phyloP scores from a whole-genome alignment of 2,797 vertebrate species.

The Mus caroli region DNA sequence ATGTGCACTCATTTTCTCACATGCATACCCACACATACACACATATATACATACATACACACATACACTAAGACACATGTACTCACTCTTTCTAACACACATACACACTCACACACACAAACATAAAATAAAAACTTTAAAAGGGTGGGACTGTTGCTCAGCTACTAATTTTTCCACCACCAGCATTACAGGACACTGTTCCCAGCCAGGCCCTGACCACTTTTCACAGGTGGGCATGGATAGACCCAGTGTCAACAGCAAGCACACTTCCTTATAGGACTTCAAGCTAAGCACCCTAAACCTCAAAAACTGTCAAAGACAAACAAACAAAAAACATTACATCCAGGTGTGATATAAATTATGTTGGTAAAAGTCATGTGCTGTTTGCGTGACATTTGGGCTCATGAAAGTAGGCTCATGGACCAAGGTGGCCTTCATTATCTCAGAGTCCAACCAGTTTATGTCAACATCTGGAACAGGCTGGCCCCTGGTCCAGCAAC shows the following conservation, averaged over 20 bases:
- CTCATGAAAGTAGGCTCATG: not conserved
- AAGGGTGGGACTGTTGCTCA: fast-evolving
- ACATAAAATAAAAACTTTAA: not conserved
- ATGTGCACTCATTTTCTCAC: not conserved
- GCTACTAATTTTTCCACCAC: not conserved
- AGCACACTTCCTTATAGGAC: not conserved
- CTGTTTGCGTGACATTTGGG: not conserved
- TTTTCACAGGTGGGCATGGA: not conserved
- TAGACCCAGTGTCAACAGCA: not conserved
- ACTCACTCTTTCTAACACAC: not conserved
- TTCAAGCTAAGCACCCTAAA: not conserved
- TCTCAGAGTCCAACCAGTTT: not conserved
- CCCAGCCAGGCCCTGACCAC: not conserved
- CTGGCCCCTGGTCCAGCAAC: not conserved
- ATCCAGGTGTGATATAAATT: not conserved
- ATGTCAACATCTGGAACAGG: not conserved
- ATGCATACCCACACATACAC: not conserved
- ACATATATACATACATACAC: not conserved
- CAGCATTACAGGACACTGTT: too few species aligned
- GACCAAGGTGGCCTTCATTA: not conserved
- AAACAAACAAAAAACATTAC: not conserved
- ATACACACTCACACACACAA: not conserved
- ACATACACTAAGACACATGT: not conserved
- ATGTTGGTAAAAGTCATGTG: not conserved
- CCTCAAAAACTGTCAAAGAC: not conserved